Conservation (phyloP, 1,140 invertebrate genomes). For the Euwallacea fornicatus region DNA sequence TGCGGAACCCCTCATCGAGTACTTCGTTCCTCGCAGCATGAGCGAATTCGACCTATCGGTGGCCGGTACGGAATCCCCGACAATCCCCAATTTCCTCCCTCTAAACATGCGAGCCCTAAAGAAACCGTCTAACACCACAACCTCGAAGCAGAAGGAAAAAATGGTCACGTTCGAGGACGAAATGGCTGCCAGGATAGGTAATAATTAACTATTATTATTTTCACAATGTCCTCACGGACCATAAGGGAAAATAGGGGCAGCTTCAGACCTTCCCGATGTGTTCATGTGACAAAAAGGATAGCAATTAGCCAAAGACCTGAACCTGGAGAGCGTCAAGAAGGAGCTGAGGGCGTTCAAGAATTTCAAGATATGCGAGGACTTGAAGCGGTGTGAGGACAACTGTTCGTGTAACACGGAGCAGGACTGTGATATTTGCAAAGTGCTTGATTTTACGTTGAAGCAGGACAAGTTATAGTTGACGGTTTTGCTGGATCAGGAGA, state of each 20-base stretch:
- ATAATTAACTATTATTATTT: neutral
- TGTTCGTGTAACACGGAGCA: slow-evolving; percentile 51
- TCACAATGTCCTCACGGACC: too few species aligned
- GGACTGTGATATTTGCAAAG: slow-evolving; percentile 53
- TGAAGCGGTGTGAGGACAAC: slow-evolving; percentile 51
- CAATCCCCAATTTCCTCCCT: slow-evolving; percentile 43
- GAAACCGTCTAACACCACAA: slow-evolving; percentile 37
- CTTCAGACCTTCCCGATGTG: slow-evolving; percentile 58
- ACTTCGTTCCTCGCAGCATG: slow-evolving; percentile 79
- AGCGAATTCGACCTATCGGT: slow-evolving; percentile 77
- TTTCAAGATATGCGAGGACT: slow-evolving; percentile 51
- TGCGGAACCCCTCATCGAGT: slow-evolving; percentile 69
- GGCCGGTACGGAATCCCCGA: slow-evolving; percentile 54
- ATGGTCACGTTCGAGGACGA: slow-evolving; percentile 84
- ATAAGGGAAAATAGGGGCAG: neutral
- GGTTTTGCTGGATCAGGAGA: slow-evolving; percentile 26
- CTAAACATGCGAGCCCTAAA: slow-evolving; percentile 49
- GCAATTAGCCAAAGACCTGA: slow-evolving; percentile 44
- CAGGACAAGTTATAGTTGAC: slow-evolving; percentile 50
- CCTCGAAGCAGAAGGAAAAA: slow-evolving; percentile 60
- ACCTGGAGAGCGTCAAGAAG: slow-evolving; percentile 44
- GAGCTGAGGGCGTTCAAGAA: slow-evolving; percentile 51
- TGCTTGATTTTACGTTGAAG: slow-evolving; percentile 52
- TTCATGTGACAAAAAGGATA: slow-evolving; percentile 64
- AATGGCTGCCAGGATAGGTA: slow-evolving; percentile 50